Conservation (phyloP, 23 tunicate species). For the Diplosoma virens region DNA sequence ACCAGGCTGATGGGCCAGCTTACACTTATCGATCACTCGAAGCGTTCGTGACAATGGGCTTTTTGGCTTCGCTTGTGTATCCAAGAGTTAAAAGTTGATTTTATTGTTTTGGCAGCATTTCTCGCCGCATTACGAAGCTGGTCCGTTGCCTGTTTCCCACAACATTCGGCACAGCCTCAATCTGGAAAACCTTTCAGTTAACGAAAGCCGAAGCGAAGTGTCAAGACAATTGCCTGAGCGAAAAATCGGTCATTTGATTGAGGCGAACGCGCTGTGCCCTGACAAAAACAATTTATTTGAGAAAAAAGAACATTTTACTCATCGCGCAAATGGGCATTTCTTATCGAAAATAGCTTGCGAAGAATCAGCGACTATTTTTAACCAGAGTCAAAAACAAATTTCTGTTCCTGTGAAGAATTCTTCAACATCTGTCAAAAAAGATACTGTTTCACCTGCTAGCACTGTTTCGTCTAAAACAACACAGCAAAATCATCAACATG, state of each 20-base stretch:
- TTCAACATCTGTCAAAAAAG: not conserved
- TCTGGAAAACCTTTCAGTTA: slow-evolving; percentile 72
- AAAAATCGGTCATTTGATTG: slow-evolving; percentile 1
- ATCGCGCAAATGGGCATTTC: not conserved
- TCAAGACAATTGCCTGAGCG: not conserved
- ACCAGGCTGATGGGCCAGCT: not conserved
- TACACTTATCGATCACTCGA: not conserved
- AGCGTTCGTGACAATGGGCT: not conserved
- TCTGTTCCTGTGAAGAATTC: too few species aligned
- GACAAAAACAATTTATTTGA: too few species aligned
- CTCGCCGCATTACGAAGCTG: slow-evolving; percentile 62
- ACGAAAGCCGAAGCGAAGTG: slow-evolving; percentile 40
- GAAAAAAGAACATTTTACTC: too few species aligned
- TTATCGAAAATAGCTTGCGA: not conserved
- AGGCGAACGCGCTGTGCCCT: too few species aligned
- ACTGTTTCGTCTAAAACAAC: slow-evolving; percentile 41
- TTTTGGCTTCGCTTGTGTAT: not conserved
- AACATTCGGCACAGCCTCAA: slow-evolving; percentile 83
- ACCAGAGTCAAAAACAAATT: not conserved
- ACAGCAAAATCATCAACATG: slow-evolving; percentile 40
- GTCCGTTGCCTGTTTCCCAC: slow-evolving; percentile 77
- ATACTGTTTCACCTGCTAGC: slow-evolving; percentile 47
- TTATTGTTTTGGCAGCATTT: slow-evolving; percentile 40
- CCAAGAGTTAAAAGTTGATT: not conserved
- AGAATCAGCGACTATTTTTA: not conserved